Conservation (phyloP, 2,888 invertebrate genomes). For the Platycnemis pennipes region DNA sequence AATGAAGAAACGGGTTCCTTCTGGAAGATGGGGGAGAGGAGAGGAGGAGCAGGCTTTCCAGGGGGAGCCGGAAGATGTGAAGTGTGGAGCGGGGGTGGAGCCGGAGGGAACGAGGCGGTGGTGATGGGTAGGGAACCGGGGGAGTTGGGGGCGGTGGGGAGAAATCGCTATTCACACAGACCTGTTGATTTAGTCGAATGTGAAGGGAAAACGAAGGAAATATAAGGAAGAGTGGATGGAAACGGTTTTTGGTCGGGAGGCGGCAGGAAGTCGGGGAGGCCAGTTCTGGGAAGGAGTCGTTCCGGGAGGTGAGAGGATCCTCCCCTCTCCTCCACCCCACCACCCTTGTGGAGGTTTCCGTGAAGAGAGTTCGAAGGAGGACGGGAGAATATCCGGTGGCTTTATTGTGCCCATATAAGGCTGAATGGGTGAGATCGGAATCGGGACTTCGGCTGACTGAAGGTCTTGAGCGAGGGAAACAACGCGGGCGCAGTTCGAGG, state of each 20-base stretch:
- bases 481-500: background rate
- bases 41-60: background rate
- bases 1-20: no score
- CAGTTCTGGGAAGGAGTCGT: background rate
- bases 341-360: background rate
- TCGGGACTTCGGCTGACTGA: background rate
- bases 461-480: background rate
- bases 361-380: background rate
- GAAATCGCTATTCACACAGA: conserved; percentile 67
- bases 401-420: background rate
- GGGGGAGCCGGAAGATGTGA: background rate
- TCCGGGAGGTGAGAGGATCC: background rate
- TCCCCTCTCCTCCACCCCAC: no score
- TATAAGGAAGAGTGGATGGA: conserved; percentile 30
- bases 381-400: background rate
- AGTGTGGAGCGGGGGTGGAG: background rate
- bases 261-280: background rate
- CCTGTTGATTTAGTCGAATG: conserved; percentile 65
- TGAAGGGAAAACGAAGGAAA: conserved; percentile 57
- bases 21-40: background rate
- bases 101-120: background rate
- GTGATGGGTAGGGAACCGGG: conserved; percentile 18
- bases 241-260: background rate
- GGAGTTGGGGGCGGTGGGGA: background rate
- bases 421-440: background rate